Evolutionary conservation across 1,140 invertebrate species (phyloP).

Genomic region (Bombus impatiens): DNA sequence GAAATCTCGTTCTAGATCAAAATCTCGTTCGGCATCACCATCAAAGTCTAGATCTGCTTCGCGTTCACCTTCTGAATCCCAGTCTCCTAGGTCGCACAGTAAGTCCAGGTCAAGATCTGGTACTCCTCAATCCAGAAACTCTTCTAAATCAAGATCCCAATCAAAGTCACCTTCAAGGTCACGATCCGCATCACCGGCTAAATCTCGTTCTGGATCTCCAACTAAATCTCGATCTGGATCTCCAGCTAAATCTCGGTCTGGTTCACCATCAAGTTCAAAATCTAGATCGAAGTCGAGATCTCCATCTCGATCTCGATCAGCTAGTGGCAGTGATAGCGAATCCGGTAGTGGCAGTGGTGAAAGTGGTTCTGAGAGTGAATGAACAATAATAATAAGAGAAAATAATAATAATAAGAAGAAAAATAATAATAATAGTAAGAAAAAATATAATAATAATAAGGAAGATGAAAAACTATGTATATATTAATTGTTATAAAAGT

Average conservation of each 20-base stretch:
- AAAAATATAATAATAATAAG: not conserved
- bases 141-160: slow-evolving; percentile 70
- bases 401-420: slow-evolving; percentile 18
- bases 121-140: slow-evolving; percentile 64
- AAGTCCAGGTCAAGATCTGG: slow-evolving; percentile 70
- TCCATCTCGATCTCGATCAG: slow-evolving; percentile 69
- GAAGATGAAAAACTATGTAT: slow-evolving; percentile 9
- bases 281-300: slow-evolving; percentile 75
- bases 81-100: slow-evolving; percentile 68
- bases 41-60: slow-evolving; percentile 73
- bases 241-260: slow-evolving; percentile 70
- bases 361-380: slow-evolving; percentile 79
- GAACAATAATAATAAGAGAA: slow-evolving; percentile 30
- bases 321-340: slow-evolving; percentile 74
- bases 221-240: slow-evolving; percentile 68
- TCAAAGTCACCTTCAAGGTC: slow-evolving; percentile 70
- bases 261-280: slow-evolving; percentile 69
- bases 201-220: slow-evolving; percentile 68
- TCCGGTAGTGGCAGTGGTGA: slow-evolving; percentile 74
- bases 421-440: too few species aligned
- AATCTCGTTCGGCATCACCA: slow-evolving; percentile 72
- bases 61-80: slow-evolving; percentile 71
- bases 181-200: slow-evolving; percentile 59
- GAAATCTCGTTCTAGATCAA: slow-evolving; percentile 73
- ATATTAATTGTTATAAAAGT: slow-evolving; percentile 14